A percentile compares a stretch with the other conserved stretches of the same genome.
These are phyloP conservation scores for Myopa tessellatipennis DNA, from an alignment of 2,888 invertebrate species.

Conservation along the genomic window DNA sequence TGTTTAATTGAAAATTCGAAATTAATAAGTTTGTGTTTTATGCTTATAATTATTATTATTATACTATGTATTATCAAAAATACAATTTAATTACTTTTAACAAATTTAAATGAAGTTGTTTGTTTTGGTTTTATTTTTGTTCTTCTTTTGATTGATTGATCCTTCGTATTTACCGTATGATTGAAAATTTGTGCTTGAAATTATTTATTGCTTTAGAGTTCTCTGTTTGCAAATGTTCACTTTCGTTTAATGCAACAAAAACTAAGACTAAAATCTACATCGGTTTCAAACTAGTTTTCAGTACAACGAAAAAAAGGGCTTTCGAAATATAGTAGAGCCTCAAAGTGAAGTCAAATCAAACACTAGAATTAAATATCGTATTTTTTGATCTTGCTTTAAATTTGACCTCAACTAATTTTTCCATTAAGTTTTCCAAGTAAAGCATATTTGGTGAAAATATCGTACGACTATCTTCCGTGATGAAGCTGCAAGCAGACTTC, in stretches of 20 bases:
- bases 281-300: conserved; percentile 34
- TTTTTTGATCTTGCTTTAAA: background rate
- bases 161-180: too few relatives aligned
- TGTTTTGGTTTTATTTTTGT: background rate
- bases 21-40: conserved; percentile 16
- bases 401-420: too few relatives aligned
- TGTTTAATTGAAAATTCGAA: background rate
- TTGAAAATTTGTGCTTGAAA: background rate
- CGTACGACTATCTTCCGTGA: background rate
- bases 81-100: conserved; percentile 32
- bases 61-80: conserved; percentile 16
- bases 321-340: too few relatives aligned
- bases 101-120: conserved; percentile 23
- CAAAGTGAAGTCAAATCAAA: too few relatives aligned
- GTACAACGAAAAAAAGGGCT: conserved; percentile 22
- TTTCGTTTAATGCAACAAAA: background rate
- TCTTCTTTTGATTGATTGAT: background rate
- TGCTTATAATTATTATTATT: conserved; percentile 24
- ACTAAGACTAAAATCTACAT: background rate
- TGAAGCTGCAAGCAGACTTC: background rate
- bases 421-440: background rate
- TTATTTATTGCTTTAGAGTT: background rate
- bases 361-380: background rate
- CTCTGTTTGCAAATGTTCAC: background rate
- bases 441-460: background rate